These are phyloP conservation scores for Gibbula magus DNA, from an alignment of 2,888 invertebrate genomes.

Conservation along the genomic window DNA sequence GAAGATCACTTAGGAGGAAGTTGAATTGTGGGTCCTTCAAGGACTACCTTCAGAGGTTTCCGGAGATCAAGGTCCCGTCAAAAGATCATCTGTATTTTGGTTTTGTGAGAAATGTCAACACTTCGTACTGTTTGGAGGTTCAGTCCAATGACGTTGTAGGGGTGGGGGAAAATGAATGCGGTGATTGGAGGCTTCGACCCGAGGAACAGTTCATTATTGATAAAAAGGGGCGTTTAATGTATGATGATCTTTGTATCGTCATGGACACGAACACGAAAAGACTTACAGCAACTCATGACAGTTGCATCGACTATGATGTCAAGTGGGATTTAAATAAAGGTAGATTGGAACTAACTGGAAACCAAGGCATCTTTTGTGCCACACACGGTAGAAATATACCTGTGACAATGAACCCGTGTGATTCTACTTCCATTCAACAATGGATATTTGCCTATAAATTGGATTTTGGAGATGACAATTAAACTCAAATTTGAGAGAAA, in stretches of 20 bases:
- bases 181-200: not conserved
- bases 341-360: not conserved
- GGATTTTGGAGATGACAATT: not conserved
- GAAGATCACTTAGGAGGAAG: not conserved
- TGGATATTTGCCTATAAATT: not conserved
- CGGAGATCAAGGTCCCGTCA: not conserved
- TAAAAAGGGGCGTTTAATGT: not conserved
- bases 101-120: not conserved
- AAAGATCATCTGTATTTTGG: not conserved
- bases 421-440: not conserved
- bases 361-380: not conserved
- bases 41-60: not conserved
- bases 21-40: not conserved
- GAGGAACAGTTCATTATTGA: conserved; percentile 8
- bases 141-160: not conserved
- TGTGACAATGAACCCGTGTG: not conserved
- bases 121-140: not conserved
- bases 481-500: no score
- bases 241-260: not conserved
- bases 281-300: not conserved
- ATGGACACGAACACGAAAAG: not conserved
- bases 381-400: not conserved
- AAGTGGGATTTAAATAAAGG: not conserved
- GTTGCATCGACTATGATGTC: not conserved
- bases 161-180: not conserved